Evolutionary conservation across 2,888 invertebrate genomes (phyloP), one percentile per base, ranked within the genome.

Genomic region (Tuberolachnus salignus): DNA sequence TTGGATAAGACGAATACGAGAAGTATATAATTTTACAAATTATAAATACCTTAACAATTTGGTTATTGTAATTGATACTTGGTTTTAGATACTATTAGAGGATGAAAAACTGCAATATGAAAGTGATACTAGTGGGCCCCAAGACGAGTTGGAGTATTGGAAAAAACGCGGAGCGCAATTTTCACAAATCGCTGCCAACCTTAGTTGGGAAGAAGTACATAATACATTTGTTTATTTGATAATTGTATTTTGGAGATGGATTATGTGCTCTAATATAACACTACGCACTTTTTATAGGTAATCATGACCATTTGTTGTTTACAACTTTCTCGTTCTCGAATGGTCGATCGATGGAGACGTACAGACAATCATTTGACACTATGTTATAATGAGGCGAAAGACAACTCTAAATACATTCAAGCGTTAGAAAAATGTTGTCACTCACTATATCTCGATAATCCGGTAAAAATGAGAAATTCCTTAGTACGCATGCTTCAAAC

Each of bases 101-200:
- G 95, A 95, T 84, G 95, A 95, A 84, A 95, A 97, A 85, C 88
- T 97, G 81, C 88, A 97, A 74, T 90, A 94, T 57, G 97, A 97
- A 85, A 94, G 94, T 81, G 96, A 97, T 85, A 92, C 92, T 4
- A 87, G 87, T 83, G 96, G 97, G 0, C 97, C 97, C 0, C 94
- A 96, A 84, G 96, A 97, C 84, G 98, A 98, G 85, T 87, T 98
- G 55, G 94, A 95, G 83, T 97, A 97, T 86, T 98, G 97, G 97
- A 97, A 97, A 86, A 93, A 94, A 83, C 88, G 97, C 49, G 94
- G 95, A 55, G 95, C 97, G 0, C 95, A 94, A 85, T 96, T 98
- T 85, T 95, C 94, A 9, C 94, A 94, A 85, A 89, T 95, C 0
- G 89, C 93, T 14, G 90, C 91, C 6, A 92, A 92, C 84, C 87